These are phyloP conservation scores for Anthrax anthrax DNA, from an alignment of 2,888 invertebrate genomes.

Conservation along the genomic window DNA sequence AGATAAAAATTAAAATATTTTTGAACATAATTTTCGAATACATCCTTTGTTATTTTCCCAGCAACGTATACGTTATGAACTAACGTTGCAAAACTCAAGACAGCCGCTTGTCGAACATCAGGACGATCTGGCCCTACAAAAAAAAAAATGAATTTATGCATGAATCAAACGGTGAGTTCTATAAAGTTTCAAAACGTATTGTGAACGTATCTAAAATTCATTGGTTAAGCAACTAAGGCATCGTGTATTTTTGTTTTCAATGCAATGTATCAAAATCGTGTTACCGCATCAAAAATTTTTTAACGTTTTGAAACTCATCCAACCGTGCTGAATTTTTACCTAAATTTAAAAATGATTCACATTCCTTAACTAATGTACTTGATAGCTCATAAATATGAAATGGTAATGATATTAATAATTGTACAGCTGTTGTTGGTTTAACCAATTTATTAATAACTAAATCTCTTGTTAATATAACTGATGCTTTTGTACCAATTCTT, in stretches of 20 bases:
- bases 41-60: conserved; percentile 43
- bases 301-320: too few species aligned
- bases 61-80: conserved; percentile 45
- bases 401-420: conserved; percentile 51
- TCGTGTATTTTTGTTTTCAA: too few species aligned
- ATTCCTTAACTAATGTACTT: conserved; percentile 37
- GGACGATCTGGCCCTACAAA: conserved; percentile 27
- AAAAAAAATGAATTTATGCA: background rate
- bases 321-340: conserved; percentile 13
- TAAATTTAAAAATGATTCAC: conserved; percentile 39
- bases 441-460: conserved; percentile 46
- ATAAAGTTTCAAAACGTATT: background rate
- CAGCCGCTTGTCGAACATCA: conserved; percentile 51
- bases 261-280: too few species aligned
- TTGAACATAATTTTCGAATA: conserved; percentile 54
- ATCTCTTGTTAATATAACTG: conserved; percentile 49
- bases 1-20: conserved; percentile 56
- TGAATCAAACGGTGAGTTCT: background rate
- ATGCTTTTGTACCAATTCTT: conserved; percentile 49
- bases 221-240: too few species aligned
- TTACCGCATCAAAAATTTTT: too few species aligned
- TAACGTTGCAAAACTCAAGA: conserved; percentile 53
- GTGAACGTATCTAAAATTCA: too few species aligned
- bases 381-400: conserved; percentile 50
- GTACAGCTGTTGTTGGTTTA: conserved; percentile 48